Base-by-base conservation (phyloP, 2,113 vertebrate species). In the Eurystomus gularis region DNA sequence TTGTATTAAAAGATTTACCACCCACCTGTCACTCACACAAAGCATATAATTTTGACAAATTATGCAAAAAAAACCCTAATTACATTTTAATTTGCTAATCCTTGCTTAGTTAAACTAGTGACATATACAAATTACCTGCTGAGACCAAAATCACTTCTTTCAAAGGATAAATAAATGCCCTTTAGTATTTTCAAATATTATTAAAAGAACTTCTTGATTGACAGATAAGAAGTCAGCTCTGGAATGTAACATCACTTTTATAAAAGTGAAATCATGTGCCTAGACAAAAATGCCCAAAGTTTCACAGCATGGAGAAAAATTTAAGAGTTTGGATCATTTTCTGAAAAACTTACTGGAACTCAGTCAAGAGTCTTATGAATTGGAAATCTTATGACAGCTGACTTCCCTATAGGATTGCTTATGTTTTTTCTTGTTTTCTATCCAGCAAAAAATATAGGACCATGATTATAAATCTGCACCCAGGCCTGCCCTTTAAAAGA, bases 81-180 rank as follows among this genome's bases (percentile, higher is more conserved):
- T 97, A 81, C 64, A 88, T 97, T 97, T 97, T 96, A 97, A 97
- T 98, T 98, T 97, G 69, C 33, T 97, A 97, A 98, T 97, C 94
- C 95, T 97, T 96, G 78, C 93, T 87, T 88, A 90, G 62, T 81
- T 95, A 97, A 98, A 97, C 90, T 82, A 73, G 82, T 97, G 96
- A 97, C 96, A 98, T 89, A 96, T 94, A 82, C 86, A 98, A 97
- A 97, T 95, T 97, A 70, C 64, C 88, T 94, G 48, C 79, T 95
- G 95, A 97, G 80, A 94, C 85, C 71, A 96, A 96, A 97, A 93
- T 97, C 95, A 58, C 44, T 91, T 97, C 73, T 93, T 97, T 95
- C 70, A 92, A 96, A 97, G 48, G 33, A 93, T 97, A 98, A 98
- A 98, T 95, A 98, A 96, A 94, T 93, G 80, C 5, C 93, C 55